These are phyloP conservation scores for Dasypus novemcinctus DNA, from an alignment of 2,113 vertebrate species.

Conservation along the genomic window DNA sequence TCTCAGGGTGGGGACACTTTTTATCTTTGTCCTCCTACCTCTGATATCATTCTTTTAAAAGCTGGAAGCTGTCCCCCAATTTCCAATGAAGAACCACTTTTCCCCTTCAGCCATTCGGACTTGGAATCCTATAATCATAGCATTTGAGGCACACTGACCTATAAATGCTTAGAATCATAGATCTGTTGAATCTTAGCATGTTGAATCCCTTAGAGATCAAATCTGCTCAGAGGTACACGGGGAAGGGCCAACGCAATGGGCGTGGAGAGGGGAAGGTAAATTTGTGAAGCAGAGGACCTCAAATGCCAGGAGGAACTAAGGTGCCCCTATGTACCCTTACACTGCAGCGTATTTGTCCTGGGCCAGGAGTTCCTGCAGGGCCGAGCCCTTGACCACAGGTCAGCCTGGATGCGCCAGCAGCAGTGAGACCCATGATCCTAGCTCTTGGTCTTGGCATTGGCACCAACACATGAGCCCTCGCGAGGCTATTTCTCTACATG, in stretches of 20 bases:
- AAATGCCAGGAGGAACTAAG: not conserved
- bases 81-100: not conserved
- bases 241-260: not conserved
- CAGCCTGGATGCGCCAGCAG: not conserved
- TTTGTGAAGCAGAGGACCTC: not conserved
- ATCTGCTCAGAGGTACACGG: not conserved
- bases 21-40: not conserved
- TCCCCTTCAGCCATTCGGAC: not conserved
- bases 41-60: not conserved
- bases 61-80: not conserved
- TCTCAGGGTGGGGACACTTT: not conserved
- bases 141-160: not conserved
- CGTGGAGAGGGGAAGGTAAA: not conserved
- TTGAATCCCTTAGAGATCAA: not conserved
- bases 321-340: accelerated
- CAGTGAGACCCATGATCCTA: not conserved
- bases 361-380: not conserved
- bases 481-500: not conserved
- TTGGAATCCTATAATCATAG: not conserved
- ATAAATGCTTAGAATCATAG: not conserved
- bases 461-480: not conserved
- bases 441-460: not conserved
- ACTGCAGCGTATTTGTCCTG: not conserved
- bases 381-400: not conserved
- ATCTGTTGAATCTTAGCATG: not conserved